A percentile compares a stretch with the other conserved stretches of the same genome.
These are phyloP conservation scores for Corythucha ciliata DNA, from an alignment of 2,888 invertebrate species.

Conservation along the genomic window DNA sequence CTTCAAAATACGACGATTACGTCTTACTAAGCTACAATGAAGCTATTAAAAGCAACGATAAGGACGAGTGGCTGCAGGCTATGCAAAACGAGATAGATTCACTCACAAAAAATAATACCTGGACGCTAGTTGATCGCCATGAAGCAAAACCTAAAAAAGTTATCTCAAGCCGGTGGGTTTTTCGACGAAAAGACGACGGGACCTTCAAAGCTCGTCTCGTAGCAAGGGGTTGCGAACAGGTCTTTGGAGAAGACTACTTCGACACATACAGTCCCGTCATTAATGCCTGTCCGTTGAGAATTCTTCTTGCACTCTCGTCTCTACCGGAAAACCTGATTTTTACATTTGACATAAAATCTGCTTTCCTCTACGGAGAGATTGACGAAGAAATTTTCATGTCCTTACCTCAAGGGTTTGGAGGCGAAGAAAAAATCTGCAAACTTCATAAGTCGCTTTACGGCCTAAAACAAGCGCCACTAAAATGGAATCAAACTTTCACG, in stretches of 20 bases:
- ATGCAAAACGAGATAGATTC: conserved; percentile 34
- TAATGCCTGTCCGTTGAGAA: conserved; percentile 31
- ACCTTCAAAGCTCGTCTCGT: conserved; percentile 35
- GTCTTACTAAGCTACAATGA: conserved; percentile 23
- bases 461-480: neutral
- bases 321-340: neutral
- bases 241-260: conserved; percentile 33
- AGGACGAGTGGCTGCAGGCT: conserved; percentile 25
- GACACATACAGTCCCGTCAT: conserved; percentile 36
- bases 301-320: conserved; percentile 32
- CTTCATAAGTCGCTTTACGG: conserved; percentile 29
- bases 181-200: conserved; percentile 30
- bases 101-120: conserved; percentile 31
- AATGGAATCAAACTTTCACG: conserved; percentile 26
- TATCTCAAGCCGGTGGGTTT: conserved; percentile 36
- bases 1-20: too few species aligned
- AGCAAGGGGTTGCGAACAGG: conserved; percentile 34
- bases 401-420: conserved; percentile 26
- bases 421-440: conserved; percentile 19
- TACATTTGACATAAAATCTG: conserved; percentile 27
- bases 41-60: conserved; percentile 19
- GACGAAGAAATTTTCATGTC: conserved; percentile 28
- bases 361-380: conserved; percentile 31
- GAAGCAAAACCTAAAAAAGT: conserved; percentile 14
- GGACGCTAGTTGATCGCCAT: conserved; percentile 31